phyloP scores from a whole-genome alignment of 2,113 vertebrate genomes.

The Rhegmatorhina hoffmannsi region DNA sequence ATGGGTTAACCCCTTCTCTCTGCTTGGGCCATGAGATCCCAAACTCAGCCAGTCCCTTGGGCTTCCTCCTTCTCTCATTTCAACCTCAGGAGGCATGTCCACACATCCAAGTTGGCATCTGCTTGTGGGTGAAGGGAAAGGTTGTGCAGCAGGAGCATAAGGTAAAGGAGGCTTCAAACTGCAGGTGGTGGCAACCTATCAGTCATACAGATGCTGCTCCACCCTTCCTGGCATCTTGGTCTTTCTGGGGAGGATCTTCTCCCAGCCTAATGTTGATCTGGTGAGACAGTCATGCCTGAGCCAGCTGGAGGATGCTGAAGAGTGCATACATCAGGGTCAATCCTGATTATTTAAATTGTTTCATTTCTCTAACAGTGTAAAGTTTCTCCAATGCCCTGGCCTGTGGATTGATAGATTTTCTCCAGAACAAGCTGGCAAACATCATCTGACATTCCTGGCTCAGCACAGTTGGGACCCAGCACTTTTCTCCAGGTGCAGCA shows the following conservation, averaged over 20 bases:
- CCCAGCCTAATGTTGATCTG: background rate
- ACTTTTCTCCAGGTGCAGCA: background rate
- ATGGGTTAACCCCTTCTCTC: background rate
- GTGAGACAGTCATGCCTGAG: background rate
- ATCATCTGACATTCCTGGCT: fast-evolving
- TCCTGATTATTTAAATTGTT: background rate
- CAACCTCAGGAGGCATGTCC: background rate
- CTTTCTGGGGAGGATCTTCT: background rate
- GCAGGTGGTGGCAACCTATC: background rate
- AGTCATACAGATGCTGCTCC: background rate
- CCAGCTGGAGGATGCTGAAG: background rate
- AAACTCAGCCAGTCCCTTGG: background rate
- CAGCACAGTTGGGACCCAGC: background rate
- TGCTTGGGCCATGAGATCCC: background rate
- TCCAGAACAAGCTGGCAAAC: background rate
- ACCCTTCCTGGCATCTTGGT: background rate
- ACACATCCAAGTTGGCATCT: background rate
- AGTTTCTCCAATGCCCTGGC: background rate
- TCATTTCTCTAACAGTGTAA: background rate
- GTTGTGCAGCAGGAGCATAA: background rate
- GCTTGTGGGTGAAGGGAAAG: background rate
- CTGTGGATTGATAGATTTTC: background rate
- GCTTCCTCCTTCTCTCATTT: background rate
- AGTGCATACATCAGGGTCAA: background rate
- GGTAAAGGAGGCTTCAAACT: background rate